Evolutionary conservation across 2,113 vertebrate species (phyloP).

Genomic region (Synchiropus splendidus): DNA sequence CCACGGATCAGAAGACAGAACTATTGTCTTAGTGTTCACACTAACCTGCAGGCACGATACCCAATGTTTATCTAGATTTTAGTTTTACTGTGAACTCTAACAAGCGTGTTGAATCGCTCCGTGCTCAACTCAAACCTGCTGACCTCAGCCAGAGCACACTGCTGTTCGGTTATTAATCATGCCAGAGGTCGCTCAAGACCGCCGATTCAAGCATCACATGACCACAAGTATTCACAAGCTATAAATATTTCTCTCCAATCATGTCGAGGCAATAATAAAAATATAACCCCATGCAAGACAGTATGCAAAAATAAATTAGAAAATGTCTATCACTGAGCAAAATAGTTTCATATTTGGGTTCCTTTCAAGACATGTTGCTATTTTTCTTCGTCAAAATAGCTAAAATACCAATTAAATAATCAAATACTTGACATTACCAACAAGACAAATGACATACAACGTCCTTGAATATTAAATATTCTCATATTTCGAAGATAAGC

Average conservation of each 20-base stretch:
- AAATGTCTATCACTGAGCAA: slow-evolving; percentile 58
- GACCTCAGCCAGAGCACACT: slow-evolving; percentile 3
- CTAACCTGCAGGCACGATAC: too few relatives aligned
- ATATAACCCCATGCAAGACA: slow-evolving; percentile 54
- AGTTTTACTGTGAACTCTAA: too few relatives aligned
- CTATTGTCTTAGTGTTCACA: too few relatives aligned
- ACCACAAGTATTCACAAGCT: slow-evolving; percentile 44
- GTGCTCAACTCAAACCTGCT: slow-evolving; percentile 4
- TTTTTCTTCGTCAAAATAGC: slow-evolving; percentile 33
- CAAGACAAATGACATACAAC: slow-evolving; percentile 35
- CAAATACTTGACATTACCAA: slow-evolving; percentile 1
- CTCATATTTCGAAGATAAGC: slow-evolving; percentile 3
- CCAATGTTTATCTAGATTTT: too few relatives aligned
- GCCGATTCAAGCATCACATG: slow-evolving; percentile 30
- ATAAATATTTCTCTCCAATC: slow-evolving; percentile 56
- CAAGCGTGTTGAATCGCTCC: too few relatives aligned
- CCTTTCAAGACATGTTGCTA: slow-evolving; percentile 39
- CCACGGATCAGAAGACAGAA: too few relatives aligned
- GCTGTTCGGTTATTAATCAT: slow-evolving; percentile 7
- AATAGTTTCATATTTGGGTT: slow-evolving; percentile 52
- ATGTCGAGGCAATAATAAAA: slow-evolving; percentile 49
- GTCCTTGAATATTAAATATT: slow-evolving; percentile 44
- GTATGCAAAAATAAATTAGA: slow-evolving; percentile 65
- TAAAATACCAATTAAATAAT: slow-evolving; percentile 43
- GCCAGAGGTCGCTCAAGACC: neutral